Evolutionary conservation across 92 coral and sea anemone species (phyloP).

Genomic region (Siderastrea siderea): DNA sequence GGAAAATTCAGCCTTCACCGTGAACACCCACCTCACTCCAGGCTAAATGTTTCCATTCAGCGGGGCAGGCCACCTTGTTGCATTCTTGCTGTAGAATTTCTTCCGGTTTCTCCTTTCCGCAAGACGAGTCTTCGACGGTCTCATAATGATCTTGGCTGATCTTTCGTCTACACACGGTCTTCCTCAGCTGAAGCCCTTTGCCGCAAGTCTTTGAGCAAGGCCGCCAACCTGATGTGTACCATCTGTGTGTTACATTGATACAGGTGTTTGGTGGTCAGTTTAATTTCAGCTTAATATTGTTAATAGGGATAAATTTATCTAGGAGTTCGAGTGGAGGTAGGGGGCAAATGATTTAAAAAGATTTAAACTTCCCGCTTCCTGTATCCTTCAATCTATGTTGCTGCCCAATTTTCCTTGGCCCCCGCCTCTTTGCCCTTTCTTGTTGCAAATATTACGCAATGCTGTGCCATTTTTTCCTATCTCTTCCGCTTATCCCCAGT

Average conservation of each 20-base stretch:
- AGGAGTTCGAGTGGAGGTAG: too few relatives aligned
- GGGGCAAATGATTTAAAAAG: too few relatives aligned
- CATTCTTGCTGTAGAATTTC: slow-evolving; percentile 72
- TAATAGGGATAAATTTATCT: too few relatives aligned
- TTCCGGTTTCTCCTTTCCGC: slow-evolving; percentile 59
- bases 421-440: too few relatives aligned
- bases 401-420: too few relatives aligned
- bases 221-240: slow-evolving; percentile 90
- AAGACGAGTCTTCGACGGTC: slow-evolving; percentile 60
- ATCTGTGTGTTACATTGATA: slow-evolving; percentile 35
- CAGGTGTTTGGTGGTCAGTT: not conserved
- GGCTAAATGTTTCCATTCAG: slow-evolving; percentile 81
- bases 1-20: too few relatives aligned
- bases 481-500: too few relatives aligned
- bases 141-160: slow-evolving; percentile 60
- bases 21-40: slow-evolving; percentile 84
- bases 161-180: slow-evolving; percentile 83
- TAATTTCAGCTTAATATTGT: too few relatives aligned
- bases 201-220: slow-evolving; percentile 96
- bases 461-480: too few relatives aligned
- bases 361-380: too few relatives aligned
- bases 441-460: too few relatives aligned
- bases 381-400: too few relatives aligned
- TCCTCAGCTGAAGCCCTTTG: slow-evolving; percentile 82
- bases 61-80: slow-evolving; percentile 83